Percentiles rank a stretch among this genome's conserved stretches.
These are phyloP conservation scores for Drosophila fuyamai DNA, from an alignment of 1,140 invertebrate genomes.

Conservation along the genomic window DNA sequence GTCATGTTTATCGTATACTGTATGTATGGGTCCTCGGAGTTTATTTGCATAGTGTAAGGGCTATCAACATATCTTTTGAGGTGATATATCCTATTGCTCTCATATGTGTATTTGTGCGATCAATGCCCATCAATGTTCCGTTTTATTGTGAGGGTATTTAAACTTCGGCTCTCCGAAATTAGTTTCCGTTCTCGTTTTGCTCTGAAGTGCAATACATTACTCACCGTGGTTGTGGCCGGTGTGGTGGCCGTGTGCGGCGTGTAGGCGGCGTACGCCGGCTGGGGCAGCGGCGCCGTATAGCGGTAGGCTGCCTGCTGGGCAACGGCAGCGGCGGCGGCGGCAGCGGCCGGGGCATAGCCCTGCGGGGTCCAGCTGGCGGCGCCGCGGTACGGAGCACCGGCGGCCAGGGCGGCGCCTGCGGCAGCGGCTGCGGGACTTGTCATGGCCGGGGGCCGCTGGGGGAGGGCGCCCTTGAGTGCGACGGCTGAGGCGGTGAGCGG, in stretches of 20 bases:
- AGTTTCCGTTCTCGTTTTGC: too few species aligned
- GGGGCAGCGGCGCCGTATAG: conserved; percentile 82
- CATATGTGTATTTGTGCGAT: too few species aligned
- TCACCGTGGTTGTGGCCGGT: conserved; percentile 82
- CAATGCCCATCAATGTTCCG: too few species aligned
- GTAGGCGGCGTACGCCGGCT: conserved; percentile 83
- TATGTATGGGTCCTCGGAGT: too few species aligned
- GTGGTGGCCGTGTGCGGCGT: conserved; percentile 83
- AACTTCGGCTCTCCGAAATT: too few species aligned
- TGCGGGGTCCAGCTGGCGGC: conserved; percentile 84
- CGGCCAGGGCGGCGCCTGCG: conserved; percentile 73
- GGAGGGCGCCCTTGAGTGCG: conserved; percentile 75
- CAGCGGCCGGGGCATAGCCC: conserved; percentile 80
- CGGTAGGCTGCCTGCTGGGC: conserved; percentile 81
- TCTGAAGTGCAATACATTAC: conserved; percentile 26
- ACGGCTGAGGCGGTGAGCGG: conserved; percentile 79
- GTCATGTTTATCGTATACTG: too few species aligned
- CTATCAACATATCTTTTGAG: too few species aligned
- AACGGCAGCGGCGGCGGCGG: conserved; percentile 79
- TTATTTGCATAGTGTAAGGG: too few species aligned
- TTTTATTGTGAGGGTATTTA: too few species aligned
- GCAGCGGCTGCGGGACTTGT: conserved; percentile 84
- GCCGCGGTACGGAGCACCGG: conserved; percentile 82
- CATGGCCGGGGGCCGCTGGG: conserved; percentile 81
- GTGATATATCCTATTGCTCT: too few species aligned